A percentile compares a stretch with the other conserved stretches of the same genome.
phyloP scores from a whole-genome alignment of 2,888 invertebrate species.

The Philereme vetulata region DNA sequence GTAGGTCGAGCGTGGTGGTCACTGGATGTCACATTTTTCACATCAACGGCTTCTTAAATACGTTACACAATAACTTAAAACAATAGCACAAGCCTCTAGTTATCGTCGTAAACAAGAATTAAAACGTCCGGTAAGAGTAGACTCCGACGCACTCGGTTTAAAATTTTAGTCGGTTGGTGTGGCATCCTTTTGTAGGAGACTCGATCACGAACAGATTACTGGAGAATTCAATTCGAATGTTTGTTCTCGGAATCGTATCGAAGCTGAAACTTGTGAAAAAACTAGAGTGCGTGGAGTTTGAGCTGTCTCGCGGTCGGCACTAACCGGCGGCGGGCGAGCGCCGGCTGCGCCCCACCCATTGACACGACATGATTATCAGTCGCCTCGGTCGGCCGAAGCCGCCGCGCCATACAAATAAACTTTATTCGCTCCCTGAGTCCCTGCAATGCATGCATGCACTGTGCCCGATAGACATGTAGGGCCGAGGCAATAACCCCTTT shows the following conservation, averaged over 20 bases:
- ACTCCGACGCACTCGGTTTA: slow-evolving; percentile 69
- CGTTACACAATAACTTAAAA: slow-evolving; percentile 28
- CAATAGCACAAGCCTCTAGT: slow-evolving; percentile 53
- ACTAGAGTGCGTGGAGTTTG: slow-evolving; percentile 51
- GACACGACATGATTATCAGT: slow-evolving; percentile 73
- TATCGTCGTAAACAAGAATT: slow-evolving; percentile 78
- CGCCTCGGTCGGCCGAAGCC: slow-evolving; percentile 61
- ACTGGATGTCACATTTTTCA: slow-evolving; percentile 65
- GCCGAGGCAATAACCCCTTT: slow-evolving; percentile 80
- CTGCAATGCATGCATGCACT: slow-evolving; percentile 65
- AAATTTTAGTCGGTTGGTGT: slow-evolving; percentile 74
- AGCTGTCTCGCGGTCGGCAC: slow-evolving; percentile 64
- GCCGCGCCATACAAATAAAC: slow-evolving; percentile 77
- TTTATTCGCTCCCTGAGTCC: slow-evolving; percentile 70
- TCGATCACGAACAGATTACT: slow-evolving; percentile 33
- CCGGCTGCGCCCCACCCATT: slow-evolving; percentile 73
- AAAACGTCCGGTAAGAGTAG: slow-evolving; percentile 71
- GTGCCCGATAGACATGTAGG: slow-evolving; percentile 65
- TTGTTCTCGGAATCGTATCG: slow-evolving; percentile 42
- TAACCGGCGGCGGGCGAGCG: slow-evolving; percentile 52
- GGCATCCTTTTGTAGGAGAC: slow-evolving; percentile 62
- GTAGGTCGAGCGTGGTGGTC: slow-evolving; percentile 50
- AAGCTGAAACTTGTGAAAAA: slow-evolving; percentile 45
- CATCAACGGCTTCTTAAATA: slow-evolving; percentile 45
- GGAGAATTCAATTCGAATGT: slow-evolving; percentile 36